Base-by-base conservation (phyloP, 2,113 vertebrate species). In the Amblyopsis rosae region DNA sequence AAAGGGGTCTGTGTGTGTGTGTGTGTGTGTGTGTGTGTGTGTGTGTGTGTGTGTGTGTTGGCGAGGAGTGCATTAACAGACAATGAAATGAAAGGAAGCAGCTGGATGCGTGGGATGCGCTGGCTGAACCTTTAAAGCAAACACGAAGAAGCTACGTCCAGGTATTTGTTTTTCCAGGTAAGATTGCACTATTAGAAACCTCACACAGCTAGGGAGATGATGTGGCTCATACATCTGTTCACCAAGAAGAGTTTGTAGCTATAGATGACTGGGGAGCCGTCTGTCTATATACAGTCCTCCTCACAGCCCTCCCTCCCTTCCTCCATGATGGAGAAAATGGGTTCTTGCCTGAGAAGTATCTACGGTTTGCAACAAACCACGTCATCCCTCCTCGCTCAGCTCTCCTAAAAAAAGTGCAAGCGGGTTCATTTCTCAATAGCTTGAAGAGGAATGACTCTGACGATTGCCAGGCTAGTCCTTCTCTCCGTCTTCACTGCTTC, bases 401-500 rank as follows among this genome's bases (percentile, higher is more conserved):
- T 56, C 62, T 62, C 57, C 48, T 65, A 53, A 48, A 11, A 11
- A 85, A 81, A 81, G 81, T 82, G 77, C 75, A 1, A 79, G 80
- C 65, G 57, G 62, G 69, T 79, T 80, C 7, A 17, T 71, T 72
- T 59, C 54, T 73, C 13, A 64, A 60, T 56, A 47, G 76, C 70
- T 69, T 62, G 55, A 62, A 41, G 62, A 65, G 51, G 59, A 70
- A 69, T 6, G 3, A 12, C 74, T 62, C 65, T 89, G 80, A 68
- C 87, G 76, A 0, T 77, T 50, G 54, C 19, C 65, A 10, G 26
- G 3, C 76, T 95, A 98, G 70, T 99, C 97, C 76, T 95, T 98
- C 51, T 99, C 97, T 82, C 97, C 97, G 3, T 98, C 97, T 90
- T 99, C 97, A 16, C 97, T 97, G 93, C 97, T 98, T 83, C 97